phyloP scores from a whole-genome alignment of 2,113 vertebrate genomes.

The Tursiops truncatus region DNA sequence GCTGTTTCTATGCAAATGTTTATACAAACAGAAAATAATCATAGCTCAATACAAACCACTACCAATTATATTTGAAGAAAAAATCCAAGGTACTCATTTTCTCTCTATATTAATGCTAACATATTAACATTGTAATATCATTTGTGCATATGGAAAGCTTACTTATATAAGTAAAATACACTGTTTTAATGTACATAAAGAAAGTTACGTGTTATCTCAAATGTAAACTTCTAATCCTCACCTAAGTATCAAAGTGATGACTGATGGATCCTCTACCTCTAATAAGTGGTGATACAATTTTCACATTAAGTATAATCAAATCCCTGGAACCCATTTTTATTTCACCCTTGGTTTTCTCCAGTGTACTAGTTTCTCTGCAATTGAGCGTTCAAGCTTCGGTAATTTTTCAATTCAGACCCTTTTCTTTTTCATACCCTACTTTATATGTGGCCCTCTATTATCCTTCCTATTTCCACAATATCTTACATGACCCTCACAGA shows the following conservation, averaged over 20 bases:
- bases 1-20: neutral
- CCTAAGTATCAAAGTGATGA: neutral
- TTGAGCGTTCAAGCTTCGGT: neutral
- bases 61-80: constrained; percentile 1
- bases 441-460: neutral
- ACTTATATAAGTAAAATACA: neutral
- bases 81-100: neutral
- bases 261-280: neutral
- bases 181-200: neutral
- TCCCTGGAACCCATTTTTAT: neutral
- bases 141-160: neutral
- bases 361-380: neutral
- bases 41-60: neutral
- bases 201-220: neutral
- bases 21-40: neutral
- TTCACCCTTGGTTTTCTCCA: neutral
- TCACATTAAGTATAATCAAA: constrained; percentile 35
- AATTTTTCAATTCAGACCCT: constrained; percentile 15
- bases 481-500: constrained; percentile 28
- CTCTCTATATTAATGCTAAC: neutral
- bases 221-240: neutral
- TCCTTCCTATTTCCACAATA: neutral
- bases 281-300: neutral
- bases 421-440: neutral
- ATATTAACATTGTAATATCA: neutral